Conservation (phyloP, 2,113 vertebrate species). For the Ochotona princeps region DNA sequence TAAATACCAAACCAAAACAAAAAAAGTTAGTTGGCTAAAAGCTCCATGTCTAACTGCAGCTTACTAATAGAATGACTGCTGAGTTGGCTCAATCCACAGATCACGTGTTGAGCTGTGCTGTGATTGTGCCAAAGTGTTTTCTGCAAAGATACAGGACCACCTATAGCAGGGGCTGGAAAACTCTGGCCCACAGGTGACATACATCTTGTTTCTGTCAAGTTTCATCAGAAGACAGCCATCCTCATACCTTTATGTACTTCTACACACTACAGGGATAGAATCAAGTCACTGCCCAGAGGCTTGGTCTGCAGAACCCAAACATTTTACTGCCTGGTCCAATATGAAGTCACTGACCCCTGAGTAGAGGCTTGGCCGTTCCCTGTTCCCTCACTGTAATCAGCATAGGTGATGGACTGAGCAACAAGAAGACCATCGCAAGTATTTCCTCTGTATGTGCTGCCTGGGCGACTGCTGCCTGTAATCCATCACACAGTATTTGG, state of each 20-base stretch:
- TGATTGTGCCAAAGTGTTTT: background rate
- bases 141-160: background rate
- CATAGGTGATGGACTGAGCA: background rate
- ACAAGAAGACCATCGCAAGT: background rate
- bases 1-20: background rate
- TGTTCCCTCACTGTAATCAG: background rate
- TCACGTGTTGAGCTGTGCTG: background rate
- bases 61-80: accelerated
- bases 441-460: background rate
- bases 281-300: background rate
- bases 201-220: background rate
- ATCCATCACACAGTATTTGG: background rate
- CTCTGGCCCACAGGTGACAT: background rate
- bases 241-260: background rate
- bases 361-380: background rate
- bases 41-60: background rate
- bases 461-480: background rate
- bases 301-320: background rate
- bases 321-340: background rate
- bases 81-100: background rate
- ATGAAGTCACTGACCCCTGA: background rate
- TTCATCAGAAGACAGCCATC: background rate
- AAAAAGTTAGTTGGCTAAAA: background rate
- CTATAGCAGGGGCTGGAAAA: background rate
- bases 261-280: background rate